A percentile compares a stretch with the other conserved stretches of the same genome.
Conservation (phyloP, 2,113 vertebrate genomes). For the Pogonocichla stellata region DNA sequence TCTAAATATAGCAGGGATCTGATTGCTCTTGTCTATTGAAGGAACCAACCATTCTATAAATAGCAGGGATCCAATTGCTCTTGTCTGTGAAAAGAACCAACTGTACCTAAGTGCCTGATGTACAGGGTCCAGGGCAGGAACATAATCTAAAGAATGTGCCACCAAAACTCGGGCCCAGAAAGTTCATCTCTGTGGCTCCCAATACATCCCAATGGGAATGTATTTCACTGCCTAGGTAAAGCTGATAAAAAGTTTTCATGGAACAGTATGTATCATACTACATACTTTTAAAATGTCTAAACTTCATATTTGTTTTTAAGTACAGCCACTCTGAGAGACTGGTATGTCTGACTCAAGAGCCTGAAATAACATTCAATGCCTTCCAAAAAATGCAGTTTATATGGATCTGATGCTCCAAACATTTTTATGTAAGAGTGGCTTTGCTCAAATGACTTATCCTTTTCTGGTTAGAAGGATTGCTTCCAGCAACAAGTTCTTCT, state of each 20-base stretch:
- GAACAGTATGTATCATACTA: background rate
- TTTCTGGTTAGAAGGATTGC: background rate
- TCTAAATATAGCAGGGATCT: background rate
- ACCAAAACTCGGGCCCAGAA: background rate
- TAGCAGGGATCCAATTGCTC: background rate
- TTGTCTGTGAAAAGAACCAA: slow-evolving; percentile 1
- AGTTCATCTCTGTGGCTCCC: background rate
- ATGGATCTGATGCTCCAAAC: background rate
- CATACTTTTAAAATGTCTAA: background rate
- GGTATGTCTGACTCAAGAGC: background rate
- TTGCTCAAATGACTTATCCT: background rate
- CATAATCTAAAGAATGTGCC: background rate
- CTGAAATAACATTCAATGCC: background rate
- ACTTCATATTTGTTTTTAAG: background rate
- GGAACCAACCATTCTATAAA: background rate
- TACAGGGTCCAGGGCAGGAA: background rate
- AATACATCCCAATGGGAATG: background rate
- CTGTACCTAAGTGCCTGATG: background rate
- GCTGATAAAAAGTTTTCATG: background rate
- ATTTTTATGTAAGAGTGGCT: background rate
- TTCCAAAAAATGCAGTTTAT: background rate
- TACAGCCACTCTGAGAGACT: background rate
- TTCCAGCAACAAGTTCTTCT: background rate
- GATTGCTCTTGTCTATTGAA: background rate
- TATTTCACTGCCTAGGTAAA: background rate